These are phyloP conservation scores for Phalangium opilio DNA, from an alignment of 2,888 invertebrate genomes.

Conservation along the genomic window DNA sequence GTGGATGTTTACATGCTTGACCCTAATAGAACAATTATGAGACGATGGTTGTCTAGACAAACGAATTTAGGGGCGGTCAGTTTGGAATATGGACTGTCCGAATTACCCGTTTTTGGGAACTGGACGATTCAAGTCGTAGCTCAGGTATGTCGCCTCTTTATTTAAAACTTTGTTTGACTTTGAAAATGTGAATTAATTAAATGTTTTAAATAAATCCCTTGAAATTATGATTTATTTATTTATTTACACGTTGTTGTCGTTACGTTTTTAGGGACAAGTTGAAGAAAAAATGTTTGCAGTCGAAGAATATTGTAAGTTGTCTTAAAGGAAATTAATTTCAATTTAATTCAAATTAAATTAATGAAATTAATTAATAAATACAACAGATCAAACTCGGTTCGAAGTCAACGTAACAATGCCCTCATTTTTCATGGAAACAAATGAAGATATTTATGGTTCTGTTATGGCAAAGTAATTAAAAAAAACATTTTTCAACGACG, in stretches of 20 bases:
- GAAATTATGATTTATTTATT: too few relatives aligned
- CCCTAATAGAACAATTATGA: constrained; percentile 69
- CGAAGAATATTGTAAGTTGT: constrained; percentile 1
- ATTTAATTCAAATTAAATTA: too few relatives aligned
- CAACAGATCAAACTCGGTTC: constrained; percentile 63
- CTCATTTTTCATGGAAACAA: constrained; percentile 77
- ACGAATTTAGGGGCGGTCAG: constrained; percentile 69
- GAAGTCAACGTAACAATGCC: constrained; percentile 95
- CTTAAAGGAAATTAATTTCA: neutral
- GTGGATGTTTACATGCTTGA: constrained; percentile 84
- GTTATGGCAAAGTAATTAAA: constrained; percentile 86
- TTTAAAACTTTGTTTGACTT: too few relatives aligned
- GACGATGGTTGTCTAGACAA: constrained; percentile 82
- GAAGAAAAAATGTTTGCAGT: neutral
- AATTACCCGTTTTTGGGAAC: constrained; percentile 79
- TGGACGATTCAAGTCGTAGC: constrained; percentile 82
- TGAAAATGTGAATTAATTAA: too few relatives aligned
- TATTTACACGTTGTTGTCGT: too few relatives aligned
- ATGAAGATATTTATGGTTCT: constrained; percentile 63
- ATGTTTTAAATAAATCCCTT: too few relatives aligned
- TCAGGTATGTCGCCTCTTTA: too few relatives aligned
- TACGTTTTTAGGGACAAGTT: constrained; percentile 2
- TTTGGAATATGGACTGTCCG: constrained; percentile 70
- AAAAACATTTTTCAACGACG: too few relatives aligned
- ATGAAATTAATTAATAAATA: too few relatives aligned